phyloP scores from a whole-genome alignment of 2,888 invertebrate genomes.

The Dorcus hopei region DNA sequence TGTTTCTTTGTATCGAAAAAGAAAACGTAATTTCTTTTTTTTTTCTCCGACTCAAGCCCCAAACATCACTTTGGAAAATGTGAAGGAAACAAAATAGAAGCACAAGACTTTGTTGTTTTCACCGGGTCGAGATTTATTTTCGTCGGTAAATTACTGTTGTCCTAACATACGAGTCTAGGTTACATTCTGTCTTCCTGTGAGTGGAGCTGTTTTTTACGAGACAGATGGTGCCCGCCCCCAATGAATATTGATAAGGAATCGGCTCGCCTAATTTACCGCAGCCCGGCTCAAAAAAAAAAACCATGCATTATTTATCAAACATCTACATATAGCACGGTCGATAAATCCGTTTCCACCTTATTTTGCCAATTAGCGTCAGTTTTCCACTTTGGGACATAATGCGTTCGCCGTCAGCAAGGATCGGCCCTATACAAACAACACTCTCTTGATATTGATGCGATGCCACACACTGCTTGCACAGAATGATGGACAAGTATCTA shows the following conservation, averaged over 20 bases:
- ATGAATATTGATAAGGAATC: constrained; percentile 49
- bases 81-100: too few relatives aligned
- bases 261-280: constrained; percentile 40
- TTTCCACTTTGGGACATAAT: too few relatives aligned
- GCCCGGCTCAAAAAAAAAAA: constrained; percentile 17
- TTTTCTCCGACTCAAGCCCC: too few relatives aligned
- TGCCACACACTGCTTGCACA: constrained; percentile 26
- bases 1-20: background rate
- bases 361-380: too few relatives aligned
- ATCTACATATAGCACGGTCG: constrained; percentile 26
- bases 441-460: constrained; percentile 6
- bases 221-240: constrained; percentile 46
- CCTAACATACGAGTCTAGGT: constrained; percentile 14
- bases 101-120: too few relatives aligned
- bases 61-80: too few relatives aligned
- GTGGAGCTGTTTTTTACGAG: constrained; percentile 38
- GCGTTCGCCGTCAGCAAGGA: too few relatives aligned
- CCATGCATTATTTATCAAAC: constrained; percentile 28
- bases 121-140: too few relatives aligned
- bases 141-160: constrained; percentile 10
- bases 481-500: constrained; percentile 24
- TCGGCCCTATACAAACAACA: too few relatives aligned
- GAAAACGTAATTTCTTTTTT: too few relatives aligned
- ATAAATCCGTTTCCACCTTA: too few relatives aligned
- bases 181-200: constrained; percentile 11